Base-by-base conservation (phyloP, 2,113 vertebrate genomes). In the Lasiurus cinereus region DNA sequence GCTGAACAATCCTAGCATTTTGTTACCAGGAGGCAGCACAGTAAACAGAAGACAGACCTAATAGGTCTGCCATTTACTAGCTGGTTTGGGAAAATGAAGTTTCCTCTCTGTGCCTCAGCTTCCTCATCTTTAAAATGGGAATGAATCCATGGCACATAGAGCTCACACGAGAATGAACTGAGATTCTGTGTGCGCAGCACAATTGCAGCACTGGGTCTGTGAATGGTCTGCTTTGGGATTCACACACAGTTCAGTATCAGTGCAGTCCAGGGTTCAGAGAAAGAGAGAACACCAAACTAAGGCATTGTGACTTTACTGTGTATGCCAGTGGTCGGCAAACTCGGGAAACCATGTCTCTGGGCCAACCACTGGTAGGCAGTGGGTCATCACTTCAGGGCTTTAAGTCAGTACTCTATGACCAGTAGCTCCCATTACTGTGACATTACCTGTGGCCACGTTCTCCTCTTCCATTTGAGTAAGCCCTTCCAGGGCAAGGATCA, bases 81-180 rank as follows among this genome's bases (percentile, higher is more conserved):
- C n/a, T 82, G 72, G 36, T 87, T 84, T 96, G 59, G 70, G 39
- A 76, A 93, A 97, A 90, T 73, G 56, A 50, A 69, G 86, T 56
- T 92, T 94, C 82, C 67, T 82, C 74, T 90, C 73, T 90, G n/a
- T 70, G 72, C 50, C 69, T 96, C 36, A 83, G 39, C 91, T 94
- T 91, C 16, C 48, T 92, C 54, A 59, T 74, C 79, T 78, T 69
- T 89, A 90, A 90, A 83, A 95, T 78, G 66, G 39, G 13, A 7
- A 67, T 59, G 54, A 85, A 92, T 72, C 33, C 50, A 74, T 54
- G 62, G 69, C 76, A 89, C 15, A 50, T 2, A 79, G 64, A 89
- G 43, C 46, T 88, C 29, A 11, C 13, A 11, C 46, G 39, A 88
- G 27, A 88, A 88, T 88, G 36, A 66, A 87, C 69, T 76, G 59